A percentile compares a stretch with the other conserved stretches of the same genome.
These are phyloP conservation scores for Stictocephala bisonia DNA, from an alignment of 2,888 invertebrate genomes.

Conservation along the genomic window DNA sequence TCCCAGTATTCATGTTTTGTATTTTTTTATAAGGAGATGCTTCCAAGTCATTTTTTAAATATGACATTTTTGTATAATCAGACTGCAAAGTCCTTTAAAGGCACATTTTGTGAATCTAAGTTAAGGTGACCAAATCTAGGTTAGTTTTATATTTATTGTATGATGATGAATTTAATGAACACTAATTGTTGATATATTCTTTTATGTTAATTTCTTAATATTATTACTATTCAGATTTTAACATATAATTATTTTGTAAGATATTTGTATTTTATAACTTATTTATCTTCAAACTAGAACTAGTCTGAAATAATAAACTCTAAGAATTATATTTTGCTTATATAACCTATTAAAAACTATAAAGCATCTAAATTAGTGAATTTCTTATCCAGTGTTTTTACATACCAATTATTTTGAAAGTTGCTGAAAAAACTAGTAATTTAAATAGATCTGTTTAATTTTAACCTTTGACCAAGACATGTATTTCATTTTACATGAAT, in stretches of 20 bases:
- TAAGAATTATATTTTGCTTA: not conserved
- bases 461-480: too few species aligned
- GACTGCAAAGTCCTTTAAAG: conserved; percentile 11
- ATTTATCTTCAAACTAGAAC: conserved; percentile 1
- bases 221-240: conserved; percentile 12
- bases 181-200: too few species aligned
- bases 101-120: conserved; percentile 31
- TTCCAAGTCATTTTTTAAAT: conserved; percentile 39
- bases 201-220: not conserved
- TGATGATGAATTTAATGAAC: not conserved
- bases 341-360: conserved; percentile 19
- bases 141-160: conserved; percentile 40
- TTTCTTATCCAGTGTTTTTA: too few species aligned
- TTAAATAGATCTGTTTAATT: too few species aligned
- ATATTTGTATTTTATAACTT: not conserved
- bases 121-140: conserved; percentile 32
- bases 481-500: too few species aligned
- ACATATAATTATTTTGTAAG: conserved; percentile 5
- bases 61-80: conserved; percentile 26
- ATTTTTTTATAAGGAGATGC: conserved; percentile 23
- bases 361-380: not conserved
- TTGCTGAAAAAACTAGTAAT: too few species aligned
- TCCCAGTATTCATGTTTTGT: not conserved
- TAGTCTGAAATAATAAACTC: conserved; percentile 14
- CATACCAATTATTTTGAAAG: too few species aligned